These are phyloP conservation scores for Stenotaenia linearis DNA, from an alignment of 2,888 invertebrate genomes.

Conservation along the genomic window DNA sequence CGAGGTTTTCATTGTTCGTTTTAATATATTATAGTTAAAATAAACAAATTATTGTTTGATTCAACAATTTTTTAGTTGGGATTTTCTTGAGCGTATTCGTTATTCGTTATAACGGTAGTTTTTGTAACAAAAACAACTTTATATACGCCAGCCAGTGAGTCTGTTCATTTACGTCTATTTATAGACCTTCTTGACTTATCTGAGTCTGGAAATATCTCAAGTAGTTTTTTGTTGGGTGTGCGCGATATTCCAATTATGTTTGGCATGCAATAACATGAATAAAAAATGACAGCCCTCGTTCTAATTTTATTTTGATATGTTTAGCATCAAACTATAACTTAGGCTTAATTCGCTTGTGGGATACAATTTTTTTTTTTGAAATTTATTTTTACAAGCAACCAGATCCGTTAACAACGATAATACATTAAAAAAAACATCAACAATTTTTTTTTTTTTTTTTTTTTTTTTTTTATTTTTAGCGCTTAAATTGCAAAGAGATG, in stretches of 20 bases:
- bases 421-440: not conserved
- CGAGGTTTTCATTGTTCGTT: too few relatives aligned
- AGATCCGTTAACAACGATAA: not conserved
- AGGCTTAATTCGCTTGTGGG: not conserved
- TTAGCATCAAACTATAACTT: not conserved
- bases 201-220: not conserved
- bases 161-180: not conserved
- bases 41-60: too few relatives aligned
- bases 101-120: too few relatives aligned
- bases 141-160: not conserved
- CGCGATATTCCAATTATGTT: conserved; percentile 18
- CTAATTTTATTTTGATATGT: conserved; percentile 21
- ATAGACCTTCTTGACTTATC: not conserved
- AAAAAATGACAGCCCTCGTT: not conserved
- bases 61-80: too few relatives aligned
- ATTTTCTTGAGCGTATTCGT: too few relatives aligned
- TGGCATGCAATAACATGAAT: conserved; percentile 13
- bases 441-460: not conserved
- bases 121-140: too few relatives aligned
- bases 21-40: too few relatives aligned
- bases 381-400: not conserved
- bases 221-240: conserved; percentile 13
- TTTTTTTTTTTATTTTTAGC: not conserved
- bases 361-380: not conserved
- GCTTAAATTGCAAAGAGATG: not conserved